Base-by-base conservation (phyloP, 92 coral and sea anemone species). In the Hydrozoanthus gracilis region DNA sequence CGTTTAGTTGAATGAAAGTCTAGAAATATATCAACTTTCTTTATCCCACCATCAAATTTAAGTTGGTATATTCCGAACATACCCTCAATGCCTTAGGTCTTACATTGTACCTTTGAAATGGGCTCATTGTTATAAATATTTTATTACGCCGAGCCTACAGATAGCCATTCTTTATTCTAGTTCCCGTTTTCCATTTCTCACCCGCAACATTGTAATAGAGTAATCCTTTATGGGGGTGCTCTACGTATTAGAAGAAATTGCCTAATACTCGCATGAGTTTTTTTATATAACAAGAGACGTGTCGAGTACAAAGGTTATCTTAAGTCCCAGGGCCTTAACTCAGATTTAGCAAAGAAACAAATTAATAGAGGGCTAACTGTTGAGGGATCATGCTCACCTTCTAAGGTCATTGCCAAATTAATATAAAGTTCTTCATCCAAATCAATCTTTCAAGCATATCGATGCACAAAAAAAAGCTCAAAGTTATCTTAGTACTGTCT, bases 391-490 rank as follows among this genome's bases (percentile, higher is more conserved):
- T 48, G 48, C 52, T 71, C 77, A 71, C 18, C 52, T 71, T 2
- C 18, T 48, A 71, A 71, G 51, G 5, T 80, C 86, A 47, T 80
- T 73, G 61, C 86, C 86, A 14, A 80, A 68, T 47, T 85, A 35
- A 62, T 27, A 51, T 68, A 85, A 73, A 85, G 47, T 14, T 71
- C 73, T 85, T 67, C 88, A 71, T 14, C 82, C 76, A 85, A 73
- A 51, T 85, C 88, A 0, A 55, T 85, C 51, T 71, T 85, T 47
- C 88, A 68, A 7, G 88, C 70, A 5, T 73, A 85, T 35, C 67
- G 88, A 4, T 17, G 82, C 18, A 86, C 84, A 16, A 86, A 86
- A 56, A 86, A 72, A n/a, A n/a, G n/a, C 88, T 86, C 44, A 58
- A 56, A 75, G 84, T 45, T 18, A 51, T 74, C 44, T 17, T 44